Conservation (phyloP, 2,888 invertebrate species). For the Euproctis similis region DNA sequence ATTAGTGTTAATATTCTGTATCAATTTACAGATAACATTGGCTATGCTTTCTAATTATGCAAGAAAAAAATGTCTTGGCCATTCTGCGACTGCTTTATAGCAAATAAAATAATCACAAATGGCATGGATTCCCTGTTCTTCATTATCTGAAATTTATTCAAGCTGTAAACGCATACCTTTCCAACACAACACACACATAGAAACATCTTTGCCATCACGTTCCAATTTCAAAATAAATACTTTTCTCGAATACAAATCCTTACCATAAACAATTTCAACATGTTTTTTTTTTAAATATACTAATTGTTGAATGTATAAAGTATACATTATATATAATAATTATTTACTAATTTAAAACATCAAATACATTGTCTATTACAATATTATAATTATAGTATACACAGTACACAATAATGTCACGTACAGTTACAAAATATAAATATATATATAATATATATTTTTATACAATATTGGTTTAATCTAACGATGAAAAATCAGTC, state of each 20-base stretch:
- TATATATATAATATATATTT: constrained; percentile 46
- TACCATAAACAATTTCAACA: constrained; percentile 11
- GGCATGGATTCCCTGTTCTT: too few species aligned
- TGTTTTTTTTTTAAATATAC: constrained; percentile 8
- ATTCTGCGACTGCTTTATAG: too few species aligned
- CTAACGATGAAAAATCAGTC: constrained; percentile 69
- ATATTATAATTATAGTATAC: constrained; percentile 50
- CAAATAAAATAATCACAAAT: too few species aligned
- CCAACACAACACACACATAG: constrained; percentile 7
- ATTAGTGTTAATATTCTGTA: too few species aligned
- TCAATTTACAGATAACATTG: too few species aligned
- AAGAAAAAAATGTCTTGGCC: too few species aligned
- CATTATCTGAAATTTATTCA: too few species aligned
- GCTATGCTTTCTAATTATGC: too few species aligned
- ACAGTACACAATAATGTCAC: constrained; percentile 31
- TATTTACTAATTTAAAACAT: constrained; percentile 40
- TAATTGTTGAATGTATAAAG: constrained; percentile 34
- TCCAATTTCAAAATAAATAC: too few species aligned
- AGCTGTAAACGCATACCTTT: too few species aligned
- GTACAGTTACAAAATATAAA: constrained; percentile 52
- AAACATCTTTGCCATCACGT: too few species aligned
- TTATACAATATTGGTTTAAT: constrained; percentile 38
- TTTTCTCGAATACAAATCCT: constrained; percentile 14
- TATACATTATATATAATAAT: constrained; percentile 35
- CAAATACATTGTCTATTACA: constrained; percentile 41